Percentiles rank a stretch among this genome's conserved stretches.
phyloP scores from a whole-genome alignment of 2,797 vertebrate genomes.

The Acridotheres tristis region DNA sequence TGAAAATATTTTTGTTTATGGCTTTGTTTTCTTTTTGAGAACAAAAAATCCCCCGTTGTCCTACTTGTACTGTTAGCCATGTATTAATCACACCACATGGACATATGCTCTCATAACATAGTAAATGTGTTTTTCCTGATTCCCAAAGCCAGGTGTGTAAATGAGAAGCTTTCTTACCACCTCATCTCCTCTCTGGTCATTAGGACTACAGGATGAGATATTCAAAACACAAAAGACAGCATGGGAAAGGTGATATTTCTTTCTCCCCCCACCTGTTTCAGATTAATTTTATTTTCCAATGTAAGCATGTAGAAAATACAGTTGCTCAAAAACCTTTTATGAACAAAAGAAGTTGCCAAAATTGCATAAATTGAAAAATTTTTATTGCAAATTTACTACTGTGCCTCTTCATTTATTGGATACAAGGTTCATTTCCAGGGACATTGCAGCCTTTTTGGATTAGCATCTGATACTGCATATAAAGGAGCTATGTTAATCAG shows the following conservation, averaged over 20 bases:
- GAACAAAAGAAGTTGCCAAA: neutral
- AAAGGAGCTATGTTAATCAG: neutral
- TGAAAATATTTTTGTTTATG: neutral
- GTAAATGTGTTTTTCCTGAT: neutral
- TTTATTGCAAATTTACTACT: neutral
- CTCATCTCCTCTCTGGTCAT: neutral
- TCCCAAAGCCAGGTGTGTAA: neutral
- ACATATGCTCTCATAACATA: neutral
- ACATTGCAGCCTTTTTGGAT: neutral
- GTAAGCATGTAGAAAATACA: neutral
- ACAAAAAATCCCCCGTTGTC: neutral
- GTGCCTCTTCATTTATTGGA: neutral
- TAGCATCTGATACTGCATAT: neutral
- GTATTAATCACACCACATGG: neutral
- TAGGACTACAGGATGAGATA: neutral
- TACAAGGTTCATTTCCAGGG: neutral
- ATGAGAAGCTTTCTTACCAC: neutral
- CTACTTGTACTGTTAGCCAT: neutral
- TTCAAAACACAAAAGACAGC: neutral
- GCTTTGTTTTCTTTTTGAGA: neutral
- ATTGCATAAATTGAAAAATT: rapidly evolving
- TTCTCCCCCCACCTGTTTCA: neutral
- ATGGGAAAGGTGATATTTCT: neutral
- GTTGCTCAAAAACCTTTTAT: neutral
- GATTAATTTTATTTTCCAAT: neutral